These are phyloP conservation scores for Cheirogaleus medius DNA, from an alignment of 2,113 vertebrate species.

Conservation along the genomic window DNA sequence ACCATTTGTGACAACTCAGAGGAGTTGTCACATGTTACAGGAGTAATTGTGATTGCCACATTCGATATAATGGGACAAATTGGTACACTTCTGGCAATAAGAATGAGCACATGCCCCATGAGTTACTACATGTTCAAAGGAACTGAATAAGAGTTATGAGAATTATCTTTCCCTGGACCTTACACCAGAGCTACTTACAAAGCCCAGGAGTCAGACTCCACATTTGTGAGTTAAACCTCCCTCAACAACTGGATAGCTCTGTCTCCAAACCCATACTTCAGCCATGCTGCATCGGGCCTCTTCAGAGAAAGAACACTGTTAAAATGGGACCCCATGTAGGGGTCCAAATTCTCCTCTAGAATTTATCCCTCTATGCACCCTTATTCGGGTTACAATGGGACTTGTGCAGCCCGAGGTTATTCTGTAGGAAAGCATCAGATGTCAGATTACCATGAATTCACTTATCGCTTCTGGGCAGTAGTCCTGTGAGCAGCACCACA, in stretches of 20 bases:
- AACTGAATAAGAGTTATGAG: background rate
- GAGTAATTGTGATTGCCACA: background rate
- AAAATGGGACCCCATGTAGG: background rate
- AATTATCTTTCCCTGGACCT: background rate
- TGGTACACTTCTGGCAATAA: background rate
- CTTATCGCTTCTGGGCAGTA: too few species aligned
- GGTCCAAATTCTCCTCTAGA: background rate
- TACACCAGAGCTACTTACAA: background rate
- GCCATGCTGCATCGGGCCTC: background rate
- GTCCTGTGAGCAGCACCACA: background rate
- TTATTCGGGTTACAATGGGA: background rate
- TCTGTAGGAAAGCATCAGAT: background rate
- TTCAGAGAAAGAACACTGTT: background rate
- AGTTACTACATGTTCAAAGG: background rate
- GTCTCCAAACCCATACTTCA: background rate
- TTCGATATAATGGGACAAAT: background rate
- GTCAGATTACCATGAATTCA: background rate
- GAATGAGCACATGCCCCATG: background rate
- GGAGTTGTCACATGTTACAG: too few species aligned
- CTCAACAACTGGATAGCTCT: background rate
- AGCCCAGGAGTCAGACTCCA: background rate
- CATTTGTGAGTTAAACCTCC: background rate
- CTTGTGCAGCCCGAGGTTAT: too few species aligned
- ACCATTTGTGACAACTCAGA: background rate
- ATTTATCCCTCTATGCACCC: background rate